Conservation (phyloP, 2,797 vertebrate species). For the Cyprinella venusta region DNA sequence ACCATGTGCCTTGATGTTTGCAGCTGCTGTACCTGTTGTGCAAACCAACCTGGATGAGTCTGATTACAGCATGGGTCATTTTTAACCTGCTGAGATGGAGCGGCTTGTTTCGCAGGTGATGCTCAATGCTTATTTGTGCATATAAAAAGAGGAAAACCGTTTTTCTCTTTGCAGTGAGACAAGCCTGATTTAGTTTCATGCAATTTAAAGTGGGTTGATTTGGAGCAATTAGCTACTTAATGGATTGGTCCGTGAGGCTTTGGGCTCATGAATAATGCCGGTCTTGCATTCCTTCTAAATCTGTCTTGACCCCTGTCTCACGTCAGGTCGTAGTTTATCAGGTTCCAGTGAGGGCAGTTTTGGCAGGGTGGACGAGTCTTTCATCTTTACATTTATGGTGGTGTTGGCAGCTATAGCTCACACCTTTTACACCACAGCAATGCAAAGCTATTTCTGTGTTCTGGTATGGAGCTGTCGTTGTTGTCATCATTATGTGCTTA, state of each 20-base stretch:
- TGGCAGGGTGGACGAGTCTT: slow-evolving; percentile 36
- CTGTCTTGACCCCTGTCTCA: slow-evolving; percentile 15
- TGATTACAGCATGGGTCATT: slow-evolving; percentile 41
- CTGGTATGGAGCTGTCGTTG: slow-evolving; percentile 16
- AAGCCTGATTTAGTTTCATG: not conserved
- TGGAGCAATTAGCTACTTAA: not conserved
- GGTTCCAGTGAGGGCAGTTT: slow-evolving; percentile 42
- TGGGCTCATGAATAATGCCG: not conserved
- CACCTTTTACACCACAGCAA: slow-evolving; percentile 79
- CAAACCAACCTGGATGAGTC: slow-evolving; percentile 43
- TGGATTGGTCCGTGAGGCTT: not conserved
- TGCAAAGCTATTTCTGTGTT: slow-evolving; percentile 63
- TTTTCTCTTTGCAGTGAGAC: not conserved
- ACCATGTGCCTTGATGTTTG: slow-evolving; percentile 51
- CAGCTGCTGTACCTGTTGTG: slow-evolving; percentile 26
- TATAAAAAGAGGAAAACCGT: not conserved
- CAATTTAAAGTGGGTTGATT: not conserved
- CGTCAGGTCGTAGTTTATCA: slow-evolving; percentile 33
- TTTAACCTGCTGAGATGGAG: slow-evolving; percentile 27
- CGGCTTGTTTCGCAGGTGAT: slow-evolving; percentile 24
- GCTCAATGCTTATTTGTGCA: not conserved
- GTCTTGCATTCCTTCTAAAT: slow-evolving; percentile 34
- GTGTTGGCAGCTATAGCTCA: slow-evolving; percentile 64
- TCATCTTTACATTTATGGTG: slow-evolving; percentile 57
- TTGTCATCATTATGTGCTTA: slow-evolving; percentile 56